Base-by-base conservation (phyloP, 2,113 vertebrate species). In the Mirounga angustirostris region DNA sequence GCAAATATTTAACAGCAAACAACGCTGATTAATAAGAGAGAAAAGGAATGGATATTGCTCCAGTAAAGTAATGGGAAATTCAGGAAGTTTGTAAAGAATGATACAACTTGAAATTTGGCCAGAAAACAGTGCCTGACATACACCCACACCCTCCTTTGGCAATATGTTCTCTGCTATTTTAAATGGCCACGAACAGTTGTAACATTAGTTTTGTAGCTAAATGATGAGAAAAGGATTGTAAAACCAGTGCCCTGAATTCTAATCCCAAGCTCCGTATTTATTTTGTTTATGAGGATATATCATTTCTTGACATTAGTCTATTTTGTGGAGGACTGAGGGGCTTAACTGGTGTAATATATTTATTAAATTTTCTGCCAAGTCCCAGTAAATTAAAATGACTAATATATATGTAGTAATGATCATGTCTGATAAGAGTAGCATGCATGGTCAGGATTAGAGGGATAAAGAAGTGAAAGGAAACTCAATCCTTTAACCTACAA, bases 81-180 rank as follows among this genome's bases (percentile, higher is more conserved):
- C 33, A 93, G 61, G 19, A 96, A 94, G 6, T 73, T 76, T 30
- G 28, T 83, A 89, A 28, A 92, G 40, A 97, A 88, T 83, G 93
- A 84, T 76, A 22, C 46, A 74, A 81, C 22, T 80, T 95, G 78
- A 97, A 97, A 90, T 96, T 63, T 95, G 40, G 56, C 43, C 67
- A 88, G 79, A 76, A 96, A 74, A 80, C 40, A 82, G 1, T 43
- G 58, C 87, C 36, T 82, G 4, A 90, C 33, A 63, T 22, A 73
- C 13, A 82, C 36, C 58, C 79, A 94, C 40, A 89, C 21, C 26
- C 40, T 86, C 74, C 28, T 43, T 67, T 58, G 50, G 30, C 43
- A 95, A 74, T 93, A 92, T 90, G 61, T 89, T 93, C 56, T 69
- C 30, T 97, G 54, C 67, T 94, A 80, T 97, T 97, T 95, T 89